A percentile compares a stretch with the other conserved stretches of the same genome.
Evolutionary conservation across 2,113 vertebrate species (phyloP).

Genomic region (Oncorhynchus tshawytscha): DNA sequence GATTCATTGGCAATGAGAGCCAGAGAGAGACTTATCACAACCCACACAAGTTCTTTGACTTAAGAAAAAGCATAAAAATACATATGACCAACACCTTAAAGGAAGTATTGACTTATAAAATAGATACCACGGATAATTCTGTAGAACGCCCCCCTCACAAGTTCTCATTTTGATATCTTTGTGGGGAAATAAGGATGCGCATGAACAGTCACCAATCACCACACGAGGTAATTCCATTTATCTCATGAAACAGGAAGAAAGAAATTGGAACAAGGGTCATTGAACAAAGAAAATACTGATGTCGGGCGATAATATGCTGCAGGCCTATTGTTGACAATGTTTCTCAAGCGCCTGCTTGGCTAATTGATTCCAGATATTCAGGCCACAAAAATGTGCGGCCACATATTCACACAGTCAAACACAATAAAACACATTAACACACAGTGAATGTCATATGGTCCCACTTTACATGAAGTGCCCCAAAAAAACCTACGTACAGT

Average conservation of each 20-base stretch:
- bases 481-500: too few species aligned
- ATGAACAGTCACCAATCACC: neutral
- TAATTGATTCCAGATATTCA: conserved; percentile 19
- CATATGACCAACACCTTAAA: neutral
- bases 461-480: too few species aligned
- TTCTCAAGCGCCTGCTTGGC: conserved; percentile 5
- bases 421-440: neutral
- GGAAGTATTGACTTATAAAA: neutral
- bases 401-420: neutral
- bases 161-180: neutral
- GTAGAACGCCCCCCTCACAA: neutral
- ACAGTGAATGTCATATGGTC: neutral
- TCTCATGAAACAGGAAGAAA: conserved; percentile 10
- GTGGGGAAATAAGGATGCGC: neutral
- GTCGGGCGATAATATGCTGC: too few species aligned
- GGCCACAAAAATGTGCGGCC: neutral
- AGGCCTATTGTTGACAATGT: neutral
- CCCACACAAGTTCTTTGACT: neutral
- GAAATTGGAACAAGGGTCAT: neutral
- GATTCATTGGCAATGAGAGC: neutral
- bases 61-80: neutral
- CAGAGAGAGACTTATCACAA: neutral
- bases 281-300: neutral
- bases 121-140: neutral
- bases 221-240: neutral